phyloP scores from a whole-genome alignment of 2,113 vertebrate genomes.

The Rhinolophus ferrumequinum region DNA sequence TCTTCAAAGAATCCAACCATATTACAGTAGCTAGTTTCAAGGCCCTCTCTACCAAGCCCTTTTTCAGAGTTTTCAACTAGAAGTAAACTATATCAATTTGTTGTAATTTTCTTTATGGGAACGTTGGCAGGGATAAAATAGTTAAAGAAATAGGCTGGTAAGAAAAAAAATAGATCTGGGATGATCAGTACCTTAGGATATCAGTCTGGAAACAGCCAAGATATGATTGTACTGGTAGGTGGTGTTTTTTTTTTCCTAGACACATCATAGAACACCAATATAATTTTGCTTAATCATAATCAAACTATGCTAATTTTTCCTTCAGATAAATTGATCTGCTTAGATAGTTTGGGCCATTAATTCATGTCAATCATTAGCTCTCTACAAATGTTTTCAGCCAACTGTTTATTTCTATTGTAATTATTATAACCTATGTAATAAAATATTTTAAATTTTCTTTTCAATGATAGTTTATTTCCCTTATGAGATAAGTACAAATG shows the following conservation, averaged over 20 bases:
- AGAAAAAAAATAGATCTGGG: not conserved
- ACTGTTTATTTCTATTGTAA: not conserved
- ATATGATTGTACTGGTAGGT: not conserved
- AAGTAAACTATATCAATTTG: not conserved
- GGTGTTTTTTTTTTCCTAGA: not conserved
- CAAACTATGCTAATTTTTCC: not conserved
- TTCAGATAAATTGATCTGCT: conserved; percentile 5
- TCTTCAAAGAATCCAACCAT: not conserved
- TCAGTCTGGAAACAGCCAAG: not conserved
- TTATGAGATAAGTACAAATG: not conserved
- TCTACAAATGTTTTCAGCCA: conserved; percentile 1
- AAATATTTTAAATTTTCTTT: conserved; percentile 2
- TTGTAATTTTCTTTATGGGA: not conserved
- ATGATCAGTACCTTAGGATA: not conserved
- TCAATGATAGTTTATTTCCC: conserved; percentile 16
- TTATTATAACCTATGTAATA: not conserved
- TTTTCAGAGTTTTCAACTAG: not conserved
- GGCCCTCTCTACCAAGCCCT: not conserved
- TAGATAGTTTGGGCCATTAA: not conserved
- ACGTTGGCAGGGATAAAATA: not conserved
- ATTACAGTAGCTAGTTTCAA: not conserved
- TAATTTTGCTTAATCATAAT: not conserved
- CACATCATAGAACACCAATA: not conserved
- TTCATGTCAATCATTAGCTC: not conserved
- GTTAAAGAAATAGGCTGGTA: not conserved